Evolutionary conservation across 2,888 invertebrate species (phyloP).

Genomic region (Spialia ferax): DNA sequence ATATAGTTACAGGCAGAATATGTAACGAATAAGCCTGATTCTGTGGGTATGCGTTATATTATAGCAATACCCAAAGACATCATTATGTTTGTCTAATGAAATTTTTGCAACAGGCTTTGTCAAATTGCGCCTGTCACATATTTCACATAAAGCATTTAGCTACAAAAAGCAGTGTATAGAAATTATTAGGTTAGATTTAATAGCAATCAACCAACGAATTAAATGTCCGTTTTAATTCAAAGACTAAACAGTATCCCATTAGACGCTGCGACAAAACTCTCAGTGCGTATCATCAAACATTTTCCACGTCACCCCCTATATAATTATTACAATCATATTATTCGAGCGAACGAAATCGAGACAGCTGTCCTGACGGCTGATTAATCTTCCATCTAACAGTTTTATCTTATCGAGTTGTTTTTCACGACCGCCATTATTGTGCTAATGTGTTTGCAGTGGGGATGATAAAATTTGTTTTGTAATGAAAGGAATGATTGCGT

Average conservation of each 20-base stretch:
- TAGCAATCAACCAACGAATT: too few species aligned
- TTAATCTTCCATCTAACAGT: conserved; percentile 36
- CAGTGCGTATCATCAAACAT: conserved; percentile 19
- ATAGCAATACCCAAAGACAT: too few species aligned
- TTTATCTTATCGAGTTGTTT: conserved; percentile 37
- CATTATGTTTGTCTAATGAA: too few species aligned
- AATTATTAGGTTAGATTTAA: too few species aligned
- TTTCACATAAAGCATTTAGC: too few species aligned
- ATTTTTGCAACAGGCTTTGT: too few species aligned
- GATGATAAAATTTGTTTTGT: conserved; percentile 30
- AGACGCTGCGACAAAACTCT: not conserved
- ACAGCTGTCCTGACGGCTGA: conserved; percentile 33
- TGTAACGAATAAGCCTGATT: too few species aligned
- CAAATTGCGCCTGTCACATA: too few species aligned
- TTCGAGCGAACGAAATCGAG: conserved; percentile 24
- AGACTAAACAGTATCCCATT: not conserved
- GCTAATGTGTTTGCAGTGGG: conserved; percentile 34
- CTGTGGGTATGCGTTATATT: too few species aligned
- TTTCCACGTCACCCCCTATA: conserved; percentile 11
- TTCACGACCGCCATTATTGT: conserved; percentile 31
- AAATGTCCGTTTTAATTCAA: too few species aligned
- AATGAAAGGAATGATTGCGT: conserved; percentile 20
- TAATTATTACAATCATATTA: conserved; percentile 30
- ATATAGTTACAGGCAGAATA: too few species aligned
- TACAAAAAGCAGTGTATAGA: too few species aligned